Evolutionary conservation across 2,113 vertebrate genomes (phyloP).

Genomic region (Micromys minutus): DNA sequence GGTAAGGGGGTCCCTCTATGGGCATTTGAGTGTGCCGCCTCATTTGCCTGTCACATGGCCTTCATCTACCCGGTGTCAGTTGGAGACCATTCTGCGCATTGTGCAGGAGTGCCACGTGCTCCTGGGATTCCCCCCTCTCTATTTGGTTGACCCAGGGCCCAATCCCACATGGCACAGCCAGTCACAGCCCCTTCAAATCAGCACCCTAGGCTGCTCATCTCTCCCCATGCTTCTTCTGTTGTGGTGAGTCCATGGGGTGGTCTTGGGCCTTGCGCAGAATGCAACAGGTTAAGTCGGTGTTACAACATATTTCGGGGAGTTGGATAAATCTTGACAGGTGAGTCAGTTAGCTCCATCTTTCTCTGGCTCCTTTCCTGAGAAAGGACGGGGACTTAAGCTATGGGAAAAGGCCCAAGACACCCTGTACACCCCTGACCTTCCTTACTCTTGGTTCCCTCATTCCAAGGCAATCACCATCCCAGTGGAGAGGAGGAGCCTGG

Average conservation of each 20-base stretch:
- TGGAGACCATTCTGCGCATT: neutral
- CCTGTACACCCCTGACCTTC: neutral
- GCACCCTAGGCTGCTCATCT: neutral
- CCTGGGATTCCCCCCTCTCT: neutral
- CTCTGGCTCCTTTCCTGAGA: neutral
- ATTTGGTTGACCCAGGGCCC: neutral
- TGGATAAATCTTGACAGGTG: neutral
- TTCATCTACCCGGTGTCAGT: neutral
- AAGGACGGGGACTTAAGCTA: neutral
- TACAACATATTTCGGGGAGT: neutral
- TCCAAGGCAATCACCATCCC: neutral
- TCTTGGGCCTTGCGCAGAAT: neutral
- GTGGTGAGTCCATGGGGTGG: neutral
- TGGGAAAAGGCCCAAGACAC: neutral
- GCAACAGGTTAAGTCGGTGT: neutral
- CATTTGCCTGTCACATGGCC: too few species aligned
- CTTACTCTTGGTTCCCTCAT: neutral
- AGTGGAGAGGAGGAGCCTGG: neutral
- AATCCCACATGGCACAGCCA: neutral
- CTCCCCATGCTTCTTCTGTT: neutral
- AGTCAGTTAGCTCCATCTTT: neutral
- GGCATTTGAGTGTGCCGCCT: fast-evolving
- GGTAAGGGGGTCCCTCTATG: neutral
- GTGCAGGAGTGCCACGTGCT: fast-evolving
- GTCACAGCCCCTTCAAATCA: neutral